Base-by-base conservation (phyloP, 2,113 vertebrate species). In the Corythoichthys haematopterus region DNA sequence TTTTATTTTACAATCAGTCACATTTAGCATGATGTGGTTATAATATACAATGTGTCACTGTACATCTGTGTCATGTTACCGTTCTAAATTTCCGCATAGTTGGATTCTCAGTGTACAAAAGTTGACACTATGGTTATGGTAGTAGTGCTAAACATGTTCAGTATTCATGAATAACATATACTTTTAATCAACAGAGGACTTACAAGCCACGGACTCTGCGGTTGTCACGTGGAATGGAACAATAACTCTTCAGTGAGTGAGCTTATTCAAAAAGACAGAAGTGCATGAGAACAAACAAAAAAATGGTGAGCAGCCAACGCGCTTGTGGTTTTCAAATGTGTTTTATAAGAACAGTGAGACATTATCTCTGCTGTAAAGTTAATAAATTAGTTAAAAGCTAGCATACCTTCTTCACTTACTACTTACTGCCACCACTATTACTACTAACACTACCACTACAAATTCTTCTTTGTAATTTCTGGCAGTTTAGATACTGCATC, bases 1-100 rank as follows among this genome's bases (percentile, higher is more conserved):
- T 87, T 87, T 88, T 84, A 83, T 85, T 86, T 77, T 74, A 71
- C 43, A 76, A 43, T 65, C 45, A 72, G 59, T 75, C 62, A 51
- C 56, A 74, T 77, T 84, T 53, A 84, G 76, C 66, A 76, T 46
- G 50, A 75, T 65, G 72, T 6, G 51, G 62, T 57, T 68, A 71
- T 33, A 81, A 66, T 68, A 84, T 53, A 70, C 75, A 85, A 65
- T 71, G 48, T 62, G 65, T 37, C 77, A 82, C 73, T 71, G 78
- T 77, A 80, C 72, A 84, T 83, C 77, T 77, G 64, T 71, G 78
- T 75, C 47, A 65, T 1, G 1, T 80, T 43, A 62, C 40, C 16
- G 73, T 59, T 61, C 68, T 69, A 13, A 15, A 45, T 61, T 11
- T 28, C 9, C n/a, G 28, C 56, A 69, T 74, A 12, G 61, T 58